phyloP scores from a whole-genome alignment of 2,797 vertebrate species.

The Danio choprae region DNA sequence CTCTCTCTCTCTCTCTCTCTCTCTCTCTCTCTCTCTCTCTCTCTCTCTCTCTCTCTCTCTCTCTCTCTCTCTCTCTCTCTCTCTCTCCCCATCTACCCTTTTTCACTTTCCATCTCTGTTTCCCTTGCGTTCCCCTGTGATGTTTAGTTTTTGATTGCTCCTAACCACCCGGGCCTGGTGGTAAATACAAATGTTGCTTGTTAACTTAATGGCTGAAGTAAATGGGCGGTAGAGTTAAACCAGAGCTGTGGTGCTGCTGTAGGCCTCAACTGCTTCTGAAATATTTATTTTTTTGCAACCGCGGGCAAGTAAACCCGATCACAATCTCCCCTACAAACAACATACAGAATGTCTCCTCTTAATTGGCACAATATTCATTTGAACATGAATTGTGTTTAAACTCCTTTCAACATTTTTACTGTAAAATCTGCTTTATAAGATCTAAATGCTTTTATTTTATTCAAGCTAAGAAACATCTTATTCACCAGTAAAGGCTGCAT shows the following conservation, averaged over 20 bases:
- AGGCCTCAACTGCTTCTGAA: conserved; percentile 71
- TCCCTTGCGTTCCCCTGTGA: conserved; percentile 61
- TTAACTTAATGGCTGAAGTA: conserved; percentile 83
- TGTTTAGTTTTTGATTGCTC: conserved; percentile 88
- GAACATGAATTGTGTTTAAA: neutral
- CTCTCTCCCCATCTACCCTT: conserved; percentile 22
- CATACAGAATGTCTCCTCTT: neutral
- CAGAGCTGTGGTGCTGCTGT: conserved; percentile 66
- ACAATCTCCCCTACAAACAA: conserved; percentile 12
- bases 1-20: too few species aligned
- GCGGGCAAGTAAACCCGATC: neutral
- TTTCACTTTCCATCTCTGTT: conserved; percentile 61
- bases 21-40: conserved; percentile 60
- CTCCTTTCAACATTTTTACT: neutral
- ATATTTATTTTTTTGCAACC: conserved; percentile 69
- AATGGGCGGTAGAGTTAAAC: conserved; percentile 71
- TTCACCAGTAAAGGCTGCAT: neutral
- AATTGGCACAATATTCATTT: neutral
- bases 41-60: conserved; percentile 65
- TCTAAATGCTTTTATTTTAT: neutral
- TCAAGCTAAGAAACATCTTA: neutral
- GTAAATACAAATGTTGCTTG: conserved; percentile 85
- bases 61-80: conserved; percentile 61
- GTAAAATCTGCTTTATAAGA: neutral
- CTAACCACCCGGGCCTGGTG: conserved; percentile 63